Evolutionary conservation across 2,888 invertebrate genomes (phyloP), one percentile per base, ranked within the genome.

Genomic region (Deilephila porcellus): DNA sequence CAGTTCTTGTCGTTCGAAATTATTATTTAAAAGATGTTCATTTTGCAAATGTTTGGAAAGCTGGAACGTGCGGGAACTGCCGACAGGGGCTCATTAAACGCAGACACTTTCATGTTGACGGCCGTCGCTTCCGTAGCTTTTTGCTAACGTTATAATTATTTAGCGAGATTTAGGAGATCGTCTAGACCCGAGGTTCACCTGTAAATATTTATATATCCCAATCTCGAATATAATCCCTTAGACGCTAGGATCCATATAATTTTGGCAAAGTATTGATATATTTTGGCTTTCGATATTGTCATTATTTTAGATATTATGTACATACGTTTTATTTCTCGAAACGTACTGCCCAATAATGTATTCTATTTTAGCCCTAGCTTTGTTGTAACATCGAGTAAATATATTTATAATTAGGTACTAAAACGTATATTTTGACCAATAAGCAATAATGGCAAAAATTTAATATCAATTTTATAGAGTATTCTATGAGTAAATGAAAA

Each of bases 41-140:
- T 60, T 60, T 25, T 29, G 60, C 14, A 29, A 25, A 25, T 17
- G 29, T 60, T 60, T 25, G 60, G 25, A 60, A 60, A 60, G 60
- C 25, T 60, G 29, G 11, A 60, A 60, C 25, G 60, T 29, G 29
- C 60, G 29, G 25, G 29, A 60, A 60, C 60, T 60, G 14, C 29
- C 60, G 60, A 60, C 60, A 14, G 60, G 25, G 60, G 60, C 53
- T 52, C 53, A 70, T 52, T 25, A 45, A 45, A 53, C 25, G 20
- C 29, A 53, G 53, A 52, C 45, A 70, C 52, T 70, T 70, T 70
- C 34, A 52, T 70, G 45, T 29, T 70, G 70, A 53, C 25, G 53
- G 20, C 20, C 70, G 45, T 70, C 20, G 25, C 11, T 59, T 71
- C 60, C 59, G 59, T 56, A 25, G 19, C 71, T 59, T 60, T 71